Evolutionary conservation across 2,888 invertebrate genomes (phyloP).

Genomic region (Colostygia pectinataria): DNA sequence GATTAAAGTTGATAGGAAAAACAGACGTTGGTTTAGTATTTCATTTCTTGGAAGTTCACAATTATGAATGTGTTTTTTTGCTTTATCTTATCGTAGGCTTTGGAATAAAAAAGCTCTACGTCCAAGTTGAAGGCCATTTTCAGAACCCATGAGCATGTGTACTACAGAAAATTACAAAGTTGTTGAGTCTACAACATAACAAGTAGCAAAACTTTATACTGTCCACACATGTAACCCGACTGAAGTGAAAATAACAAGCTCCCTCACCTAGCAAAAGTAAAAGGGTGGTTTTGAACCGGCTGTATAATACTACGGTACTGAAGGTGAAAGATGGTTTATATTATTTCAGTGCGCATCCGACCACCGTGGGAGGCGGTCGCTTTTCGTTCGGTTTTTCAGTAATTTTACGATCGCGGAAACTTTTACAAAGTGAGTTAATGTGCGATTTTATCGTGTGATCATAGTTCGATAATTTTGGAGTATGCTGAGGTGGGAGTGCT

Average conservation of each 20-base stretch:
- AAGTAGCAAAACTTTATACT: slow-evolving; percentile 14
- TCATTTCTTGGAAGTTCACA: too few species aligned
- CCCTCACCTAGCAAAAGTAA: slow-evolving; percentile 19
- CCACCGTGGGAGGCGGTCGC: slow-evolving; percentile 46
- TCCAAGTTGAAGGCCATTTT: slow-evolving; percentile 8
- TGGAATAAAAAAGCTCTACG: too few species aligned
- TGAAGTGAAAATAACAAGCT: slow-evolving; percentile 29
- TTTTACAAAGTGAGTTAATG: slow-evolving; percentile 45
- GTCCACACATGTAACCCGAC: slow-evolving; percentile 32
- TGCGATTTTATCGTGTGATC: slow-evolving; percentile 39
- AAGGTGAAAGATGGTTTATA: slow-evolving; percentile 52
- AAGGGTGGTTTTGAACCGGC: slow-evolving; percentile 32
- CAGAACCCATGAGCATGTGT: slow-evolving; percentile 2
- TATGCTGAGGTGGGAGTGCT: slow-evolving; percentile 15
- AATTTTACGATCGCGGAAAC: slow-evolving; percentile 52
- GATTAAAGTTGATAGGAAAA: too few species aligned
- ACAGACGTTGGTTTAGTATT: too few species aligned
- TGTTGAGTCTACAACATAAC: slow-evolving; percentile 13
- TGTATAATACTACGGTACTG: slow-evolving; percentile 71
- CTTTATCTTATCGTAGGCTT: too few species aligned
- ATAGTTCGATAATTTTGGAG: slow-evolving; percentile 38
- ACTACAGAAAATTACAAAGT: slow-evolving; percentile 16
- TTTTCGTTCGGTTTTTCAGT: slow-evolving; percentile 36
- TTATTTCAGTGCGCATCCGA: slow-evolving; percentile 61
- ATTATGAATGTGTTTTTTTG: too few species aligned